phyloP scores from a whole-genome alignment of 2,888 invertebrate species.

The Osmoderma eremita region DNA sequence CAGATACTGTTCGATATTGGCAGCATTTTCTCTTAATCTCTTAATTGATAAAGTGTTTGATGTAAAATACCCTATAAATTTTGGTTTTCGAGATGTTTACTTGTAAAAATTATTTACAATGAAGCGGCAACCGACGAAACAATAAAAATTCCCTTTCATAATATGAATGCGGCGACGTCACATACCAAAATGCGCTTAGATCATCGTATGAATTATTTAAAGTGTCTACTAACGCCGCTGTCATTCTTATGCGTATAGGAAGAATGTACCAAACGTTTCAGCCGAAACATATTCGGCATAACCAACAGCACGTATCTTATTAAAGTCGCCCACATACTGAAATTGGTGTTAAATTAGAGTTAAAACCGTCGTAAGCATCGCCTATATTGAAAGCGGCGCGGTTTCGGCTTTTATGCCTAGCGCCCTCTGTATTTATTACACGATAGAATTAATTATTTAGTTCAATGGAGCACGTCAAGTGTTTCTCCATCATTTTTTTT shows the following conservation, averaged over 20 bases:
- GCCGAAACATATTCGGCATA: slow-evolving; percentile 10
- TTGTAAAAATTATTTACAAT: too few relatives aligned
- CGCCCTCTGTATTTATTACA: slow-evolving; percentile 14
- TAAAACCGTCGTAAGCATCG: slow-evolving; percentile 5
- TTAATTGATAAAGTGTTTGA: too few relatives aligned
- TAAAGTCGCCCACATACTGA: slow-evolving; percentile 14
- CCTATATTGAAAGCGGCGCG: too few relatives aligned
- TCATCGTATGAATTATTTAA: slow-evolving; percentile 3
- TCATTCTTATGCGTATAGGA: not conserved
- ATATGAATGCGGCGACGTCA: not conserved
- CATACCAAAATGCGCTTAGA: slow-evolving; percentile 1
- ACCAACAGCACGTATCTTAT: not conserved
- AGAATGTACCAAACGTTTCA: not conserved
- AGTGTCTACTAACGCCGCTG: not conserved
- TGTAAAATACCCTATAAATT: too few relatives aligned
- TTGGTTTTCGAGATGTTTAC: too few relatives aligned
- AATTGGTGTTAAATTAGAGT: slow-evolving; percentile 18
- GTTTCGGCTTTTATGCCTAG: slow-evolving; percentile 11
- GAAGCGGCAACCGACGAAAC: not conserved
- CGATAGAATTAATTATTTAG: slow-evolving; percentile 24
- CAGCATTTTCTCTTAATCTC: too few relatives aligned
- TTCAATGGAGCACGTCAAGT: slow-evolving; percentile 29
- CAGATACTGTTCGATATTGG: too few relatives aligned
- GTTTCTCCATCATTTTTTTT: slow-evolving; percentile 18
- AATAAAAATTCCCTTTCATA: slow-evolving; percentile 7